phyloP scores from a whole-genome alignment of 2,888 invertebrate species.

The Lagria hirta region DNA sequence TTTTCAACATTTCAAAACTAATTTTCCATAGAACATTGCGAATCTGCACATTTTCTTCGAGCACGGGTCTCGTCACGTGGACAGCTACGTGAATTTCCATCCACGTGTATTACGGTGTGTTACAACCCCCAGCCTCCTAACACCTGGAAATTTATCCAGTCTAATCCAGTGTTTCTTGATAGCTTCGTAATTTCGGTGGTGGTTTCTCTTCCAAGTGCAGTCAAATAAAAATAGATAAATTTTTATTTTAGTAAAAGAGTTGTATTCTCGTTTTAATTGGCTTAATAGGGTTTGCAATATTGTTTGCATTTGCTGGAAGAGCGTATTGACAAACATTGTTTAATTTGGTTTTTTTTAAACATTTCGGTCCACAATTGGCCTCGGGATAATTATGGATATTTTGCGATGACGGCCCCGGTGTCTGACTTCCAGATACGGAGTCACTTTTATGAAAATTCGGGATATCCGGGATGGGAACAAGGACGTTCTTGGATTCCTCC shows the following conservation, averaged over 20 bases:
- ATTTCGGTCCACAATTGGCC: constrained; percentile 53
- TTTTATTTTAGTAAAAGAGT: too few species aligned
- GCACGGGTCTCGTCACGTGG: constrained; percentile 54
- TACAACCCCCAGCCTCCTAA: constrained; percentile 50
- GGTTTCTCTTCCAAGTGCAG: too few species aligned
- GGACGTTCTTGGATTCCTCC: constrained; percentile 22
- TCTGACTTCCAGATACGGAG: constrained; percentile 34
- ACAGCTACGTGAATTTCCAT: constrained; percentile 46
- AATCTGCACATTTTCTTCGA: too few species aligned
- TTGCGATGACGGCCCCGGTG: constrained; percentile 55
- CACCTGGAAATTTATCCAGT: constrained; percentile 35
- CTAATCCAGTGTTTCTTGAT: constrained; percentile 44
- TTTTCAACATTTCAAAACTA: too few species aligned
- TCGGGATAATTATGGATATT: constrained; percentile 61
- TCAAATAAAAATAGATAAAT: too few species aligned
- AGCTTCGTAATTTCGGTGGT: constrained; percentile 52
- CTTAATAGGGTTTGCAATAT: too few species aligned
- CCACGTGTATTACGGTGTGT: constrained; percentile 56
- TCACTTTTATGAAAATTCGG: constrained; percentile 8
- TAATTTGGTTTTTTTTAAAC: constrained; percentile 33
- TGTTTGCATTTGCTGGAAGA: too few species aligned
- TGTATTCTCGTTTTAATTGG: too few species aligned
- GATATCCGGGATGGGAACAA: constrained; percentile 20
- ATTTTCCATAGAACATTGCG: too few species aligned
- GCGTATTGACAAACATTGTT: too few species aligned